Evolutionary conservation across 1,140 invertebrate genomes (phyloP), one percentile per base, ranked within the genome.

Genomic region (Heliconius himera): DNA sequence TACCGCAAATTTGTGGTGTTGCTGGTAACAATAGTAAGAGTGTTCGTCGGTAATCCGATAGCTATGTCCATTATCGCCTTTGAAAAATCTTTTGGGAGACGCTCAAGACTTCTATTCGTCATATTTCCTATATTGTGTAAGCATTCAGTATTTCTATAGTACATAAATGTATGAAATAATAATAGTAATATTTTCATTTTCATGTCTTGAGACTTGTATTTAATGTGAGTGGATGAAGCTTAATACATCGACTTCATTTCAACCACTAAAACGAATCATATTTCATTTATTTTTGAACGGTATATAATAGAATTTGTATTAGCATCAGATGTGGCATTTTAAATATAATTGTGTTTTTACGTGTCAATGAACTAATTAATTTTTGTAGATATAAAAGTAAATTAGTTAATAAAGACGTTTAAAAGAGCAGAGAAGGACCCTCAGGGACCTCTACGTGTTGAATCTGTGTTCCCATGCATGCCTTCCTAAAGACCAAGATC

Each of bases 1-100:
- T 87, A 92, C 92, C 88, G 89, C 80, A 93, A 89, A 76, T 87
- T 85, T 8, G 89, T 89, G 8, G 91, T 89, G 66, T 92, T 89
- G 29, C 92, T 91, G 33, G 87, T 88, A 20, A 93, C 91, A 70
- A 93, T 83, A 33, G 88, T 91, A n/a, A 93, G 82, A 60, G 86
- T 85, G 73, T 84, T 92, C 3, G 88, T 79, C 0, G 91, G 89
- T 70, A 94, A 79, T 3, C 90, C 88, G 73, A 89, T 82, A 4
- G 87, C 88, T 74, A 94, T 91, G 83, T 93, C 90, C 71, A 89
- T 87, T 8, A 94, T 77, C 20, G 92, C 92, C 8, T 81, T 49
- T 2, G 88, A 74, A 77, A 93, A 89, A 18, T 89, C 86, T 75
- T 85, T 82, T 3, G 92, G 92, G 29, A 94, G 80, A 49, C 46